Evolutionary conservation across 2,113 vertebrate genomes (phyloP).

Genomic region (Copsychus sechellarum): DNA sequence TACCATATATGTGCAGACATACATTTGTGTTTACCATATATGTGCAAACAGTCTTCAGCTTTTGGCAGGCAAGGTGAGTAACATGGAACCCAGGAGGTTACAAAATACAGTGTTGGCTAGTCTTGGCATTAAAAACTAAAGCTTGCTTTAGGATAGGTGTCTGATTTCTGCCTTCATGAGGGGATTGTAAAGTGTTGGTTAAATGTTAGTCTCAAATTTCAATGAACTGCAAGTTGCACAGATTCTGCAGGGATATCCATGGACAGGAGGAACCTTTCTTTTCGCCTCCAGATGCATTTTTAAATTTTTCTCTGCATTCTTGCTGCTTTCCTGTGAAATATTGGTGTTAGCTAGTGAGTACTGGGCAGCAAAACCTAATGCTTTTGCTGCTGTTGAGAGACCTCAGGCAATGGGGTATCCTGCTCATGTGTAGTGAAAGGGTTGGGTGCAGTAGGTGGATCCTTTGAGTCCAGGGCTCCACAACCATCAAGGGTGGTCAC

Average conservation of each 20-base stretch:
- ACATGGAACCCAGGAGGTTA: not conserved
- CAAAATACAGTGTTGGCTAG: not conserved
- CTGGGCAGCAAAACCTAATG: not conserved
- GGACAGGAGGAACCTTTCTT: not conserved
- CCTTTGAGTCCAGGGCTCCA: not conserved
- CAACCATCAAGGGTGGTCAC: not conserved
- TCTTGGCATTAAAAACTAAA: not conserved
- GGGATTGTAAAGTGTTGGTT: not conserved
- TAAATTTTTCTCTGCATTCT: not conserved
- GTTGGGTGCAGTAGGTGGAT: not conserved
- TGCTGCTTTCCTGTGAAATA: not conserved
- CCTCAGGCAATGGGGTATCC: not conserved
- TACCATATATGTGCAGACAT: not conserved
- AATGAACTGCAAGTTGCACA: not conserved
- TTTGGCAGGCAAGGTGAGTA: not conserved
- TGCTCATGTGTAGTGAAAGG: not conserved
- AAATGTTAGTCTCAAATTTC: not conserved
- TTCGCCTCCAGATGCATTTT: not conserved
- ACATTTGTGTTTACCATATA: not conserved
- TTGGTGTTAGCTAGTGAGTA: not conserved
- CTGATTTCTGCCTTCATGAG: not conserved
- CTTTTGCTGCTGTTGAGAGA: not conserved
- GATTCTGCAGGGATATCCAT: not conserved
- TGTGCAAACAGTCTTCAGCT: not conserved
- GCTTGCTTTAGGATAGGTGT: not conserved